Evolutionary conservation across 2,113 vertebrate species (phyloP).

Genomic region (Mormyrus iriodes): DNA sequence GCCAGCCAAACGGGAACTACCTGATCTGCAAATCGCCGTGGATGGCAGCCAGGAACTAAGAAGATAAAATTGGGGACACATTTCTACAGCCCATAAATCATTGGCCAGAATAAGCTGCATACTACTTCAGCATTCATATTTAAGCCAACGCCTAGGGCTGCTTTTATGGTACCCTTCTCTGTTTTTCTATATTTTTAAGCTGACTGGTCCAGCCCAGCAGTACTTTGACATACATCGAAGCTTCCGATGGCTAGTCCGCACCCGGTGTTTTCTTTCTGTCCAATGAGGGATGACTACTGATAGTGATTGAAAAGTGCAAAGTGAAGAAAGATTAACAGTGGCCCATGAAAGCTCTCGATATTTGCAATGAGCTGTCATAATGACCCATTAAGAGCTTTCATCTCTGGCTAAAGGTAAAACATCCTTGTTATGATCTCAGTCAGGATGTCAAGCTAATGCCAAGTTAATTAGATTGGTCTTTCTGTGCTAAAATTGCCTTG

Average conservation of each 20-base stretch:
- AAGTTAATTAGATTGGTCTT: slow-evolving; percentile 5
- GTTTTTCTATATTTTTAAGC: background rate
- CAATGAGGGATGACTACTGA: background rate
- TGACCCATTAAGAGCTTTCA: background rate
- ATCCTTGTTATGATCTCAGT: background rate
- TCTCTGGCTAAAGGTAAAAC: background rate
- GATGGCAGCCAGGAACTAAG: background rate
- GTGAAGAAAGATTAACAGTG: background rate
- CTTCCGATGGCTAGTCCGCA: background rate
- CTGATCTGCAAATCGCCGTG: background rate
- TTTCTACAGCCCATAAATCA: background rate
- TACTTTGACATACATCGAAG: background rate
- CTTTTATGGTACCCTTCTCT: background rate
- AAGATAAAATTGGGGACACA: background rate
- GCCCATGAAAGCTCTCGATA: background rate
- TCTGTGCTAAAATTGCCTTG: background rate
- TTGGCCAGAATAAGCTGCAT: background rate
- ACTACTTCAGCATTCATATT: background rate
- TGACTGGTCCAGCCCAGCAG: background rate
- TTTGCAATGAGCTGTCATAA: background rate
- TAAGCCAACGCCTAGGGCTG: background rate
- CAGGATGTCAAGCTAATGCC: background rate
- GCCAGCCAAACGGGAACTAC: background rate
- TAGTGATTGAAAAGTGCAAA: background rate
- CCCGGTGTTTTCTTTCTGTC: background rate